Percentiles rank a stretch among this genome's conserved stretches.
These are phyloP conservation scores for Dermochelys coriacea DNA, from an alignment of 2,797 vertebrate genomes.

Conservation along the genomic window DNA sequence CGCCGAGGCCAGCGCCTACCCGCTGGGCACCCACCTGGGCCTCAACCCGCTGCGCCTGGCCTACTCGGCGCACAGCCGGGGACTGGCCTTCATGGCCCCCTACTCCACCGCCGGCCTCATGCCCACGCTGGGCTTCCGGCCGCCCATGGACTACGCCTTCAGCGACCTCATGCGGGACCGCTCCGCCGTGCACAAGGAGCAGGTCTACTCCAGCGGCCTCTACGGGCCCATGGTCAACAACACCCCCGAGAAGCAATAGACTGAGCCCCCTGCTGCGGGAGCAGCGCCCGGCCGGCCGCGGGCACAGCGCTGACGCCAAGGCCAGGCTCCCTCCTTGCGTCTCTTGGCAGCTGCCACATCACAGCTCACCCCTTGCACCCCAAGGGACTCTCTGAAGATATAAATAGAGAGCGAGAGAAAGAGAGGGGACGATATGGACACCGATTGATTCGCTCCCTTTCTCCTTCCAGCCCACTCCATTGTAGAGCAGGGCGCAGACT, in stretches of 20 bases:
- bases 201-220: conserved; percentile 89
- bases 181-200: conserved; percentile 96
- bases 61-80: conserved; percentile 97
- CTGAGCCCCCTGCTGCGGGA: background rate
- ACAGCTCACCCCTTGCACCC: too few species aligned
- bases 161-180: conserved; percentile 98
- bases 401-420: conserved; percentile 10
- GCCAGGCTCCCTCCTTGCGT: background rate
- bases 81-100: conserved; percentile 98
- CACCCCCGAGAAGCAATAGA: conserved; percentile 94
- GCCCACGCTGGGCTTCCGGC: conserved; percentile 96
- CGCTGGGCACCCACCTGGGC: conserved; percentile 92
- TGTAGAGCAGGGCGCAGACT: background rate
- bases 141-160: conserved; percentile 98
- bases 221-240: conserved; percentile 97
- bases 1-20: conserved; percentile 89
- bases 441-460: background rate
- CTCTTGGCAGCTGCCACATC: background rate
- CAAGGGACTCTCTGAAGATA: background rate
- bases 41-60: conserved; percentile 96
- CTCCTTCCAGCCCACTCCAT: background rate
- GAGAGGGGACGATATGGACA: background rate
- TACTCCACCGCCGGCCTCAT: conserved; percentile 96
- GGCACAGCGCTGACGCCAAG: background rate
- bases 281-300: background rate